Conservation (phyloP, 2,797 vertebrate genomes). For the Aselliscus stoliczkanus region DNA sequence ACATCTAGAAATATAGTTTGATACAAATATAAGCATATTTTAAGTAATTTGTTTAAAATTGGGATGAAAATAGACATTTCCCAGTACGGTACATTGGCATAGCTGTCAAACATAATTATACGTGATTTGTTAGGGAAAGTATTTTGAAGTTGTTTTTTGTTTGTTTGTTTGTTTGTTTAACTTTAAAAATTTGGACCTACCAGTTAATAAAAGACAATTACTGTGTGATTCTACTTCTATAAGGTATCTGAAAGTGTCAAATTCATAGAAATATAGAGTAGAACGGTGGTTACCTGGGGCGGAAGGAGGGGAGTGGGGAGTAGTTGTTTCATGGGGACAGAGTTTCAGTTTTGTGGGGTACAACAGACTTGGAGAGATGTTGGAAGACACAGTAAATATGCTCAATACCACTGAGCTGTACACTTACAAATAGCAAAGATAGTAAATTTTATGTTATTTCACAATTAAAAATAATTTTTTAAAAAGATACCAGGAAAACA, state of each 20-base stretch:
- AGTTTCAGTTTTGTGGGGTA: background rate
- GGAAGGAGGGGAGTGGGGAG: too few relatives aligned
- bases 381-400: background rate
- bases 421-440: background rate
- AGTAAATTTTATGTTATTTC: background rate
- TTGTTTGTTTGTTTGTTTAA: background rate
- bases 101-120: background rate
- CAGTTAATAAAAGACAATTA: background rate
- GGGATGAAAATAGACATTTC: background rate
- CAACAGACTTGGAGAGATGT: background rate
- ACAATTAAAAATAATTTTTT: background rate
- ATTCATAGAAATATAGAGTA: background rate
- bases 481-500: background rate
- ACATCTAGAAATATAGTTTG: background rate
- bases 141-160: background rate
- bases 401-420: background rate
- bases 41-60: constrained; percentile 28
- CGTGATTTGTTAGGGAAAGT: background rate
- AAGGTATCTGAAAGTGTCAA: background rate
- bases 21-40: background rate
- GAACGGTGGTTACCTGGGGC: background rate
- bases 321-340: background rate
- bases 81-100: background rate
- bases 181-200: background rate
- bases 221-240: background rate